Evolutionary conservation across 2,113 vertebrate species (phyloP).

Genomic region (Centrocercus urophasianus): DNA sequence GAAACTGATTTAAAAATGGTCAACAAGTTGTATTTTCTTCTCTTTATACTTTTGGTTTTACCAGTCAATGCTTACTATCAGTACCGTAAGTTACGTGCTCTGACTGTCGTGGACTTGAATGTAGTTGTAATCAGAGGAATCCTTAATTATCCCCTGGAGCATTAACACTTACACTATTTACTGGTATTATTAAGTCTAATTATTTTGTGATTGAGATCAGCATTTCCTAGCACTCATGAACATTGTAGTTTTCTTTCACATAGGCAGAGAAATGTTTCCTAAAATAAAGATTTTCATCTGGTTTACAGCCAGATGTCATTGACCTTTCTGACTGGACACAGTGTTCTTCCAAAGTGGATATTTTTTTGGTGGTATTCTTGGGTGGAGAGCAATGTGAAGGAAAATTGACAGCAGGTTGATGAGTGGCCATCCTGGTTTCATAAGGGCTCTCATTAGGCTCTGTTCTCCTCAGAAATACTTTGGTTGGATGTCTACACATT

Average conservation of each 20-base stretch:
- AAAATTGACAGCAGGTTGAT: background rate
- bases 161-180: background rate
- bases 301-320: background rate
- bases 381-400: background rate
- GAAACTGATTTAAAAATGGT: background rate
- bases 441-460: background rate
- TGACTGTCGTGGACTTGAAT: background rate
- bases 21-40: background rate
- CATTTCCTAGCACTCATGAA: background rate
- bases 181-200: background rate
- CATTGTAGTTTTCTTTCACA: background rate
- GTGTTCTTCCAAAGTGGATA: background rate
- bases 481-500: background rate
- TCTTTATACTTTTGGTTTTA: background rate
- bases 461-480: background rate
- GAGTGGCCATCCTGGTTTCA: background rate
- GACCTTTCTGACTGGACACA: background rate
- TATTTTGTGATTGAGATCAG: background rate
- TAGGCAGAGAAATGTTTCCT: background rate
- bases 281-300: background rate
- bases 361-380: background rate
- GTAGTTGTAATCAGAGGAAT: background rate
- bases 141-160: background rate
- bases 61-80: background rate
- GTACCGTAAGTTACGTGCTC: fast-evolving